These are phyloP conservation scores for Macrosoma leucophasiata DNA, from an alignment of 2,888 invertebrate genomes.

Conservation along the genomic window DNA sequence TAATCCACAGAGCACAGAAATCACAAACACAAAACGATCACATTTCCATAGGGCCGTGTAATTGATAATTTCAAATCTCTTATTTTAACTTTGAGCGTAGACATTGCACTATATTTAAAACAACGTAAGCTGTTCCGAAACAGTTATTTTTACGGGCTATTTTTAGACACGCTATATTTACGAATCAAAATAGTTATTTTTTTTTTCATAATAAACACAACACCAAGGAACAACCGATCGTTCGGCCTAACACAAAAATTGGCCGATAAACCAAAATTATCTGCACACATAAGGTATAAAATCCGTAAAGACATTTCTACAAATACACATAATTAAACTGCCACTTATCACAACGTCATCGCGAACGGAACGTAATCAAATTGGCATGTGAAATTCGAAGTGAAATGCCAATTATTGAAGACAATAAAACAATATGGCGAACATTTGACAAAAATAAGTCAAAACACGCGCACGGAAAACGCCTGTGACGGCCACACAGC, in stretches of 20 bases:
- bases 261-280: too few relatives aligned
- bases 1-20: conserved; percentile 32
- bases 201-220: conserved; percentile 3
- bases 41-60: conserved; percentile 19
- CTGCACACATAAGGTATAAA: too few relatives aligned
- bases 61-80: conserved; percentile 35
- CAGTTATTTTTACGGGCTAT: conserved; percentile 43
- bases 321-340: too few relatives aligned
- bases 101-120: conserved; percentile 54
- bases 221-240: conserved; percentile 5
- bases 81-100: conserved; percentile 43
- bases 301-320: too few relatives aligned
- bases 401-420: conserved; percentile 29
- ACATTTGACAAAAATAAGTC: conserved; percentile 58
- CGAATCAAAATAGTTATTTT: too few relatives aligned
- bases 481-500: conserved; percentile 42
- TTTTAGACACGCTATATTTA: too few relatives aligned
- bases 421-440: conserved; percentile 67
- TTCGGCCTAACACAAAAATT: too few relatives aligned
- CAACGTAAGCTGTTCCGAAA: conserved; percentile 27
- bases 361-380: conserved; percentile 14
- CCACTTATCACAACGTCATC: conserved; percentile 11
- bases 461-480: conserved; percentile 48
- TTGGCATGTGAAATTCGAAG: conserved; percentile 16
- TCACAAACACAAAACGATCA: conserved; percentile 18